Base-by-base conservation (phyloP, 2,888 invertebrate genomes). In the Drosophila subsilvestris region DNA sequence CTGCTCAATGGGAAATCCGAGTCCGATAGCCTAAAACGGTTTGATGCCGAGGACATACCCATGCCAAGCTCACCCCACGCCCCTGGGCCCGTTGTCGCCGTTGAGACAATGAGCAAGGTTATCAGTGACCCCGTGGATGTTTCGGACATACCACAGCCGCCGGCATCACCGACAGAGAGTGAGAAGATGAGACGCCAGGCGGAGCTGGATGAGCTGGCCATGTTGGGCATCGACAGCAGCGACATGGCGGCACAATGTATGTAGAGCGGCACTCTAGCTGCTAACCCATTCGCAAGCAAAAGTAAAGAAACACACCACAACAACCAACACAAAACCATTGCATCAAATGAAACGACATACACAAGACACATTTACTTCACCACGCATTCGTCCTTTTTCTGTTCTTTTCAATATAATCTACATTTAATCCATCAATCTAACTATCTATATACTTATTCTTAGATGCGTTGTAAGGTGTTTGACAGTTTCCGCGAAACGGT, bases 191-290 rank as follows among this genome's bases (percentile, higher is more conserved):
- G 91, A 1, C 89, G 91, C 3, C 90, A 92, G 65, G 90, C 91
- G 89, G 95, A 93, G 83, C 92, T 93, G 80, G 96, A 96, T 65
- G 97, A 97, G 82, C 91, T 97, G 67, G 96, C 96, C 3, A 95
- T 97, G 95, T 93, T 97, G 57, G 97, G 97, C 1, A 97, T 97
- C 56, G 97, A 97, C 89, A 96, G 95, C 8, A 95, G 95, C 37
- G 97, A 97, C 89, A 89, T 92, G 89, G 92, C 92, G 25, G 92
- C 92, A 61, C 92, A 92, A 83, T 92, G 92, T 85, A 91, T 92
- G 82, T 92, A 88, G 45, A 59, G 53, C 17, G 22, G 17, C n/a
- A 22, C 9, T 22, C 17, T n/a, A n/a, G 3, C 51, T 32, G 5
- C 51, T 32, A 18, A 18, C 29, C 48, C 14, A 60, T 18, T 7